phyloP scores from a whole-genome alignment of 2,888 invertebrate genomes.

The Tholera decimalis region DNA sequence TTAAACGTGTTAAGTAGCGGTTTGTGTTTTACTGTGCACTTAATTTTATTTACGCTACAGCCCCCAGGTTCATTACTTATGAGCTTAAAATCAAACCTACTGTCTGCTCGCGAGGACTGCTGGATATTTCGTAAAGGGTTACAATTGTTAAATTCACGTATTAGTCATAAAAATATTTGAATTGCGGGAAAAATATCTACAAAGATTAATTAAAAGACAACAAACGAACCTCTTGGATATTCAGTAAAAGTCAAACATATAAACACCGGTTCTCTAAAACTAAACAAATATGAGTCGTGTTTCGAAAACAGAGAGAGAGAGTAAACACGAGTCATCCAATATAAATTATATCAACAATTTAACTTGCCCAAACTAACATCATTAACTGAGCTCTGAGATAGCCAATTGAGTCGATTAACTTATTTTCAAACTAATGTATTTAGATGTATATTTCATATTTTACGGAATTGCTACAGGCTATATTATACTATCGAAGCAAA shows the following conservation, averaged over 20 bases:
- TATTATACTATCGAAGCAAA: too few species aligned
- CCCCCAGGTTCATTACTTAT: too few species aligned
- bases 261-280: conserved; percentile 16
- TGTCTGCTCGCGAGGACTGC: too few species aligned
- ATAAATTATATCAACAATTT: not conserved
- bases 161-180: too few species aligned
- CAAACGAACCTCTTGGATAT: conserved; percentile 23
- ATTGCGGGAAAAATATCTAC: too few species aligned
- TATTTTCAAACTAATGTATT: not conserved
- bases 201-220: conserved; percentile 25
- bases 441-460: too few species aligned
- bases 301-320: not conserved
- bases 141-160: not conserved
- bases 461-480: too few species aligned
- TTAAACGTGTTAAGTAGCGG: too few species aligned
- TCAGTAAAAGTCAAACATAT: conserved; percentile 29
- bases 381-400: not conserved
- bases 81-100: too few species aligned
- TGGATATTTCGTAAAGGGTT: too few species aligned
- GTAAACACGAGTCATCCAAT: conserved; percentile 1
- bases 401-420: not conserved
- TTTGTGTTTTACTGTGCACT: too few species aligned
- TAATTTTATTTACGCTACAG: too few species aligned
- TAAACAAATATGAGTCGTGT: conserved; percentile 13
- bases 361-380: not conserved